Conservation (phyloP, 2,113 vertebrate species). For the Cranoglanis bouderius region DNA sequence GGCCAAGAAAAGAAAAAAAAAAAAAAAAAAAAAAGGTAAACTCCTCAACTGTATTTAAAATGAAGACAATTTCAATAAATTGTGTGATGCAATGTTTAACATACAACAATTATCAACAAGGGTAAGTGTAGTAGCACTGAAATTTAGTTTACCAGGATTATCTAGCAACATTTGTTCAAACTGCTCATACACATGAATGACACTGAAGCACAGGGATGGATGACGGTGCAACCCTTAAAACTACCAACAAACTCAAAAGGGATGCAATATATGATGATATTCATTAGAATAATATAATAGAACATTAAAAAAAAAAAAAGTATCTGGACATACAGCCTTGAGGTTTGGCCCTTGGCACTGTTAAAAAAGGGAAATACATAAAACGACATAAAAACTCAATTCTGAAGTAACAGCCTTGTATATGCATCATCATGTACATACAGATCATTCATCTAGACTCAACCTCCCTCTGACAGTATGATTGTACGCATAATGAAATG, state of each 20-base stretch:
- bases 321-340: slow-evolving; percentile 19
- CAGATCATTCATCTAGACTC: background rate
- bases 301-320: slow-evolving; percentile 14
- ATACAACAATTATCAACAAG: background rate
- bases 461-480: background rate
- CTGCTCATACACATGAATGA: background rate
- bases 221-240: slow-evolving; percentile 12
- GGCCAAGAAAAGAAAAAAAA: background rate
- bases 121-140: background rate
- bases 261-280: slow-evolving; percentile 33
- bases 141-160: background rate
- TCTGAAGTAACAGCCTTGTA: slow-evolving; percentile 27
- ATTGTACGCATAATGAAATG: slow-evolving; percentile 25
- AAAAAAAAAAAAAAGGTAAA: background rate
- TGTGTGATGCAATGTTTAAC: background rate
- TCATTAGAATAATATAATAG: slow-evolving; percentile 33
- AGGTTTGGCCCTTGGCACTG: slow-evolving; percentile 48
- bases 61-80: background rate
- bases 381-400: background rate
- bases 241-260: slow-evolving; percentile 10
- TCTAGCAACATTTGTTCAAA: slow-evolving; percentile 19
- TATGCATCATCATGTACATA: background rate
- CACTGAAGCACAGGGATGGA: background rate
- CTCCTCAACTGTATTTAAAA: slow-evolving; percentile 8
- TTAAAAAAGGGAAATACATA: background rate